Evolutionary conservation across 2,888 invertebrate genomes (phyloP).

Genomic region (Ophonus ardosiacus): DNA sequence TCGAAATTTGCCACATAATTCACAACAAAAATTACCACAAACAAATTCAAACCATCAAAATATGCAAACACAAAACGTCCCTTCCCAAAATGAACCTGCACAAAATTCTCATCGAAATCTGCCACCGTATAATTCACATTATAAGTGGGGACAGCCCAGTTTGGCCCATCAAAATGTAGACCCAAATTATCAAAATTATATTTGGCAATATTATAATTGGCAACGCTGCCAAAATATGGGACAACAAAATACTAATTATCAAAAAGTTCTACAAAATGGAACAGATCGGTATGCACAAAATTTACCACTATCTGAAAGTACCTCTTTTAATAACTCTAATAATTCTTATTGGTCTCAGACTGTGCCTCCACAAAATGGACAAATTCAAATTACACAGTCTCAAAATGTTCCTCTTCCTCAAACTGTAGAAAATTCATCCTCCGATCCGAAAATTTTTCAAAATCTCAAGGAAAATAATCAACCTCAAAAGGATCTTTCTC

Average conservation of each 20-base stretch:
- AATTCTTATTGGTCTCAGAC: not conserved
- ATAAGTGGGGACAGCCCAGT: not conserved
- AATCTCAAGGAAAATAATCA: not conserved
- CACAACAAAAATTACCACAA: too few relatives aligned
- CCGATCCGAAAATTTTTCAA: not conserved
- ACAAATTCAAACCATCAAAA: not conserved
- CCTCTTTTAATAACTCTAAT: not conserved
- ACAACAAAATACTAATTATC: too few relatives aligned
- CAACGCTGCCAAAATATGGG: too few relatives aligned
- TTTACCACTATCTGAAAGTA: not conserved
- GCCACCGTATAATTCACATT: not conserved
- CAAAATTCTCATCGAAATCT: not conserved
- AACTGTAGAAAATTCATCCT: not conserved
- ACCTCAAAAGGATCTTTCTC: not conserved
- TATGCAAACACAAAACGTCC: not conserved
- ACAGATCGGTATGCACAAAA: not conserved
- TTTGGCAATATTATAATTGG: too few relatives aligned
- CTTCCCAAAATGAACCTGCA: not conserved
- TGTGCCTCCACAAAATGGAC: not conserved
- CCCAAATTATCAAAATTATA: too few relatives aligned
- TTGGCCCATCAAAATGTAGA: too few relatives aligned
- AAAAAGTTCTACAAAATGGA: not conserved
- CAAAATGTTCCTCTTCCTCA: not conserved
- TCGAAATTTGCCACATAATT: too few relatives aligned
- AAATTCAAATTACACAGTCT: not conserved